These are phyloP conservation scores for Campaea margaritaria DNA, from an alignment of 2,888 invertebrate species.

Conservation along the genomic window DNA sequence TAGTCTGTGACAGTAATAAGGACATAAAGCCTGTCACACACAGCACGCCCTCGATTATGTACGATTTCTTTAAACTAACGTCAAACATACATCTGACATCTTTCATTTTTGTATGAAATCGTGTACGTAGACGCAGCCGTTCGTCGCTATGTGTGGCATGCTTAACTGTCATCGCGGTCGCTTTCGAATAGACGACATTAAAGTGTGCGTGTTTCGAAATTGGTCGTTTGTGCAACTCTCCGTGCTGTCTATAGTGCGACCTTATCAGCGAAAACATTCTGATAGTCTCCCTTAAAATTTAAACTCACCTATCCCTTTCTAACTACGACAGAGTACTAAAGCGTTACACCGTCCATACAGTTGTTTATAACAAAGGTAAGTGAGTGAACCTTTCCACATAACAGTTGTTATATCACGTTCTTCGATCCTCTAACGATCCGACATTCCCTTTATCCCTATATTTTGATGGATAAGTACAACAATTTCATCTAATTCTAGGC, in stretches of 20 bases:
- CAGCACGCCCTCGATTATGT: no score
- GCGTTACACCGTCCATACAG: constrained; percentile 1
- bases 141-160: no score
- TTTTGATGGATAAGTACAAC: constrained; percentile 79
- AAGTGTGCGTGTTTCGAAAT: background rate
- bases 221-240: background rate
- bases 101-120: no score
- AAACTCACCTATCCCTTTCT: background rate
- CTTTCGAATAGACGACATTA: background rate
- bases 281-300: background rate
- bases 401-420: constrained; percentile 59
- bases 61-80: no score
- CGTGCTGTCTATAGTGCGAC: constrained; percentile 1
- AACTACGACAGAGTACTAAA: constrained; percentile 15
- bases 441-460: constrained; percentile 77
- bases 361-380: constrained; percentile 29
- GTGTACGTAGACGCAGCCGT: no score
- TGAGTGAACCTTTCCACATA: constrained; percentile 59
- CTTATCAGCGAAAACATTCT: background rate
- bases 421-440: constrained; percentile 50
- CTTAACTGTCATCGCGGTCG: background rate
- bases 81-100: no score
- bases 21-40: no score
- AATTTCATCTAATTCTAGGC: constrained; percentile 79
- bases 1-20: background rate